Conservation (phyloP, 53 echinoderm and acorn worm genomes). For the Actinopyga echinites region DNA sequence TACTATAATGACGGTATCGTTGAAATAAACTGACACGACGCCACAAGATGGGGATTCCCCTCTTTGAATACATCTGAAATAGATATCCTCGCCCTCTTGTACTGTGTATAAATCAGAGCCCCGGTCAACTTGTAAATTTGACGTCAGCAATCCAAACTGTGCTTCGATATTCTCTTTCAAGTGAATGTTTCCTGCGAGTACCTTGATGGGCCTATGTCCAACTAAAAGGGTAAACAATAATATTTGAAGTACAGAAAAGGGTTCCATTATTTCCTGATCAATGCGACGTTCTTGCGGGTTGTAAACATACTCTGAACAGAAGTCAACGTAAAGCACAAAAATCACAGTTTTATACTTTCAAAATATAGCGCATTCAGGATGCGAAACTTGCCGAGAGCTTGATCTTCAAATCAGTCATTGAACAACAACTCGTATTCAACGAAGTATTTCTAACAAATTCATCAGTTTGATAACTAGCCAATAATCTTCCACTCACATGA, state of each 20-base stretch:
- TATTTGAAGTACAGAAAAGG: not conserved
- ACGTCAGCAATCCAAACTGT: not conserved
- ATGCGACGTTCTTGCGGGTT: too few species aligned
- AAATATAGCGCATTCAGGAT: too few species aligned
- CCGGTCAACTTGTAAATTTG: not conserved
- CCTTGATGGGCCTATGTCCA: not conserved
- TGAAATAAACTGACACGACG: not conserved
- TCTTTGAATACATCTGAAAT: not conserved
- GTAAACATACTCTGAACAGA: too few species aligned
- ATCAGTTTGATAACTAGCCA: too few species aligned
- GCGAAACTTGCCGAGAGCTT: too few species aligned
- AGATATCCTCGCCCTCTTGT: not conserved
- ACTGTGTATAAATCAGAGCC: not conserved
- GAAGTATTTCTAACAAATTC: too few species aligned
- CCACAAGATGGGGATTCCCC: not conserved
- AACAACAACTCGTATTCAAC: too few species aligned
- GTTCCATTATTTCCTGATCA: not conserved
- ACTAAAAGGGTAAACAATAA: not conserved
- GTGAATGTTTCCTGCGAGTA: not conserved
- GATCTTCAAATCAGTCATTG: too few species aligned
- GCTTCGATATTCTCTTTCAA: not conserved
- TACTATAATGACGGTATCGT: not conserved
- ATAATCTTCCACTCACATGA: too few species aligned
- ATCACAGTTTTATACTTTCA: too few species aligned
- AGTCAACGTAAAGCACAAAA: too few species aligned